Evolutionary conservation across 2,113 vertebrate genomes (phyloP).

Genomic region (Accipiter virgatus): DNA sequence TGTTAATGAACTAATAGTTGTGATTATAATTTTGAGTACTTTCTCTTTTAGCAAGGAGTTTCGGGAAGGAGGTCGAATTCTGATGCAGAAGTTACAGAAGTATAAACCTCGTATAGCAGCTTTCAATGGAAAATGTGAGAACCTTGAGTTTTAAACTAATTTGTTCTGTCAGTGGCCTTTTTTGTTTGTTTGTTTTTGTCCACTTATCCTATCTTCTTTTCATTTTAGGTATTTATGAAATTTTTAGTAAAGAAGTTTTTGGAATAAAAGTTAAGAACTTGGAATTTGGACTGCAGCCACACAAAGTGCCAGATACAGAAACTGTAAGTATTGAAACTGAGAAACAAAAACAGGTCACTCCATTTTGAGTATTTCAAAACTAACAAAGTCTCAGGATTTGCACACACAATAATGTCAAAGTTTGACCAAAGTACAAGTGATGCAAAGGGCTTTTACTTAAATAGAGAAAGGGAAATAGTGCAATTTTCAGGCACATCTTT

Average conservation of each 20-base stretch:
- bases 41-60: slow-evolving; percentile 88
- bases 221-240: slow-evolving; percentile 95
- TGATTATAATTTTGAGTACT: slow-evolving; percentile 45
- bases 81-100: slow-evolving; percentile 93
- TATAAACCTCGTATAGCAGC: slow-evolving; percentile 94
- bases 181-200: background rate
- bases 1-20: background rate
- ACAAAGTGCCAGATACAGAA: slow-evolving; percentile 93
- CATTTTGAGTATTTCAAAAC: background rate
- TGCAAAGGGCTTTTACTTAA: background rate
- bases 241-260: slow-evolving; percentile 98
- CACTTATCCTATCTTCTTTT: slow-evolving; percentile 25
- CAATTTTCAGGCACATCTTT: background rate
- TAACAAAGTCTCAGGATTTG: background rate
- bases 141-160: background rate
- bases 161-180: background rate
- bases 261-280: slow-evolving; percentile 95
- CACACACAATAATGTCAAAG: too few species aligned
- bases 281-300: slow-evolving; percentile 95
- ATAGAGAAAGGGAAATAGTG: background rate
- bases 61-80: slow-evolving; percentile 94
- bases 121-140: slow-evolving; percentile 99
- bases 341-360: background rate
- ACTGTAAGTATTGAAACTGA: slow-evolving; percentile 78
- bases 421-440: background rate